These are phyloP conservation scores for Hypothenemus hampei DNA, from an alignment of 1,140 invertebrate genomes.

Conservation along the genomic window DNA sequence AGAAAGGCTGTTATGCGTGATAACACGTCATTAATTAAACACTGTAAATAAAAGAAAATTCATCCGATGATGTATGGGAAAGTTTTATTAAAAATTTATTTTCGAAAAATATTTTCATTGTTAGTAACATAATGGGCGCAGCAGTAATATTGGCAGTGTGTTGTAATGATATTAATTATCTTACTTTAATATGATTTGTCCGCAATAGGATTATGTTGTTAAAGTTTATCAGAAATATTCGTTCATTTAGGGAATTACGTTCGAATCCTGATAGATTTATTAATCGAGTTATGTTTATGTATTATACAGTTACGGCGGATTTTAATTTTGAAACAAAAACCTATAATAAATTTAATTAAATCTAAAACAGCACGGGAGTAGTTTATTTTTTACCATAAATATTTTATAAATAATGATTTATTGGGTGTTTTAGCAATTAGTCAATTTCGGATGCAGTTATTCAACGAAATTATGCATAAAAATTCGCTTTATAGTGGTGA, in stretches of 20 bases:
- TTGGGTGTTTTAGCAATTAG: neutral
- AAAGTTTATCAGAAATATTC: neutral
- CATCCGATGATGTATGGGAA: no score
- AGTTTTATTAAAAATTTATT: no score
- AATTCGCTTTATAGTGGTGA: neutral
- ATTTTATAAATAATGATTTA: neutral
- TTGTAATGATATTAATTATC: neutral
- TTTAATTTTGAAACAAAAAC: neutral
- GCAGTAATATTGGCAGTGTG: neutral
- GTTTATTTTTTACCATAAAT: neutral
- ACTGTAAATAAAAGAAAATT: no score
- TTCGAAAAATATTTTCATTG: no score
- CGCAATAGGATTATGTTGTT: slow-evolving; percentile 6
- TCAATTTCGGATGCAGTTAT: neutral
- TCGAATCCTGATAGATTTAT: slow-evolving; percentile 8
- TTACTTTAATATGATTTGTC: slow-evolving; percentile 3
- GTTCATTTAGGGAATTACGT: neutral
- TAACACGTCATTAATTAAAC: no score
- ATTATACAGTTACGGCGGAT: neutral
- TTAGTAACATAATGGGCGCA: neutral
- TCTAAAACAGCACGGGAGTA: neutral
- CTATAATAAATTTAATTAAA: neutral
- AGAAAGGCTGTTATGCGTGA: no score
- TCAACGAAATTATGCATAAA: neutral
- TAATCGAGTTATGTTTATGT: slow-evolving; percentile 7